These are phyloP conservation scores for Oncorhynchus mykiss DNA, from an alignment of 2,113 vertebrate genomes.

Conservation along the genomic window DNA sequence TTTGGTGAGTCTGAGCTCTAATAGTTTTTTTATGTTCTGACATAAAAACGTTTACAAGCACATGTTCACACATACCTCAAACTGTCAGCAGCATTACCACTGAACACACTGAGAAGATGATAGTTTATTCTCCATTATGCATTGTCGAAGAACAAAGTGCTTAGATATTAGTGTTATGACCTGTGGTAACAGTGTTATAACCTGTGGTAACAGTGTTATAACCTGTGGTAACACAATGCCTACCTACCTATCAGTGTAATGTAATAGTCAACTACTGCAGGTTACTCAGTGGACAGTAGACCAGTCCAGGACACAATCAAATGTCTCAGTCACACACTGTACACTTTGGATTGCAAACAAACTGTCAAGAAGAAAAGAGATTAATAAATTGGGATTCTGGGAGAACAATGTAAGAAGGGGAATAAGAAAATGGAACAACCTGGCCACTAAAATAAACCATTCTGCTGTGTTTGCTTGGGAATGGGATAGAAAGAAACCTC, in stretches of 20 bases:
- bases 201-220: no score
- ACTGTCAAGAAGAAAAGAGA: not conserved
- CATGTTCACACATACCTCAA: not conserved
- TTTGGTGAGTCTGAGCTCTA: not conserved
- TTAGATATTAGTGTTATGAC: no score
- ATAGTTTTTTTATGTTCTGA: not conserved
- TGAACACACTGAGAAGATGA: not conserved
- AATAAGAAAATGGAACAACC: not conserved
- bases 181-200: no score
- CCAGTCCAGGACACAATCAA: not conserved
- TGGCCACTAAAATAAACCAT: no score
- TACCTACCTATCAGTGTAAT: no score
- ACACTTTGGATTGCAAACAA: not conserved
- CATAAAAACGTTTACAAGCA: not conserved
- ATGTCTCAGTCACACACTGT: not conserved
- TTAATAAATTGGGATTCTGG: not conserved
- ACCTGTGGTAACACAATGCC: no score
- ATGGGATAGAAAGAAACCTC: no score
- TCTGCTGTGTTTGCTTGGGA: no score
- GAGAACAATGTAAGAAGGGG: not conserved
- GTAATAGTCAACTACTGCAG: no score
- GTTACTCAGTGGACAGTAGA: not conserved
- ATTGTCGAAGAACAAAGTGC: no score
- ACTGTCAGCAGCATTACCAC: not conserved
- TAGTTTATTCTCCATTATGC: no score